A percentile compares a stretch with the other conserved stretches of the same genome.
Conservation (phyloP, 2,113 vertebrate species). For the Lycocorax pyrrhopterus region DNA sequence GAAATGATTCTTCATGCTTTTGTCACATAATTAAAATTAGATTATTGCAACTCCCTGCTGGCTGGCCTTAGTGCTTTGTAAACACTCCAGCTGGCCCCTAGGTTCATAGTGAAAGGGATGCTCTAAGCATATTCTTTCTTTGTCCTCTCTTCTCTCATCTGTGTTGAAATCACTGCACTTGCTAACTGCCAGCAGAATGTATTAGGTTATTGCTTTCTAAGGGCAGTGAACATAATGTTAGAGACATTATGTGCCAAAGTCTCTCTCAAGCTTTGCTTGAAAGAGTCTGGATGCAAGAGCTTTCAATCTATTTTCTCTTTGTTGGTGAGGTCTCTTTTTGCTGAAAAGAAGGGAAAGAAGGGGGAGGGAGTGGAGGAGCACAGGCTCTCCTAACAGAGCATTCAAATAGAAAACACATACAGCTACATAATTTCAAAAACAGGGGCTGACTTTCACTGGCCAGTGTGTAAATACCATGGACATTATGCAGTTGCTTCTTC, state of each 20-base stretch:
- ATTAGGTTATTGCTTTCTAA: constrained; percentile 64
- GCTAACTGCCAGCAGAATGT: constrained; percentile 57
- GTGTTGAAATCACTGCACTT: constrained; percentile 54
- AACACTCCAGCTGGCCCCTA: constrained; percentile 73
- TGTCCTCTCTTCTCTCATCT: constrained; percentile 56
- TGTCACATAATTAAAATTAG: constrained; percentile 82
- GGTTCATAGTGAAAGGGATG: constrained; percentile 64
- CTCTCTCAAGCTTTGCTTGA: constrained; percentile 53
- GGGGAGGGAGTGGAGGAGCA: neutral
- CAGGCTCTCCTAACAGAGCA: neutral
- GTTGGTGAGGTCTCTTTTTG: constrained; percentile 26
- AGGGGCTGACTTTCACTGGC: neutral
- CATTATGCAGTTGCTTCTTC: neutral
- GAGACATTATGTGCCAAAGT: constrained; percentile 46
- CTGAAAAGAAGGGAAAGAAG: constrained; percentile 40
- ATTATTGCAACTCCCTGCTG: constrained; percentile 76
- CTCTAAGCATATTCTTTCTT: constrained; percentile 64
- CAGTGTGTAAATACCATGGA: neutral
- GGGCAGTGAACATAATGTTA: constrained; percentile 56
- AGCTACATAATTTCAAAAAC: neutral
- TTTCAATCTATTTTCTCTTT: constrained; percentile 53
- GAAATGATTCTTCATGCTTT: constrained; percentile 78
- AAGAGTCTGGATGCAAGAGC: constrained; percentile 45
- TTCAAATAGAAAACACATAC: constrained; percentile 15
- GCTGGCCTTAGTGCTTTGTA: constrained; percentile 68